Base-by-base conservation (phyloP, 2,888 invertebrate genomes). In the Ornithoptera priamus region DNA sequence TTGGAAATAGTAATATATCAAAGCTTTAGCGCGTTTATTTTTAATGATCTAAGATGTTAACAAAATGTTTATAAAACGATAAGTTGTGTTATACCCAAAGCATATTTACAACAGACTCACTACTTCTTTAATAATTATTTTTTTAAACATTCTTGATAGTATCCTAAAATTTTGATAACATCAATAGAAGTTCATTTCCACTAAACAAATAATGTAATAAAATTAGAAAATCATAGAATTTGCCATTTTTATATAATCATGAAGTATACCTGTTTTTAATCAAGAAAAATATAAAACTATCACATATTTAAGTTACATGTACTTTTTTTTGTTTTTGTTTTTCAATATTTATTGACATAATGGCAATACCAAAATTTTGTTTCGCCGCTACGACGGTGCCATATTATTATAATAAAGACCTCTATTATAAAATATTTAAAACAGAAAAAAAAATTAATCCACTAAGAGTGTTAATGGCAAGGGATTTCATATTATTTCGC, bases 91-190 rank as follows among this genome's bases (percentile, higher is more conserved):
- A 56, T 57, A 67, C 67, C 61, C 60, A 67, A 64, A 67, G 53
- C 67, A 64, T 61, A 61, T 64, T 67, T 60, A 61, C 67, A 64
- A 70, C 67, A 67, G 63, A 67, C 67, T 50, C 58, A 17, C 39
- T 15, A 30, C 46, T 63, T 20, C 30, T n/a, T 53, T n/a, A 53
- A 53, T 18, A 53, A 53, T n/a, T n/a, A n/a, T 53, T 53, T 53
- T 53, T n/a, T n/a, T 53, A 53, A 53, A 53, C 53, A 15, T 46
- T 53, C 53, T 53, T 60, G 24, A 65, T 42, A 69, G 22, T 56
- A 53, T 30, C 22, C n/a, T 4, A 50, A 30, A 46, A 53, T 53
- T 53, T 53, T 18, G 53, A 53, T n/a, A 18, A 53, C 53, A n/a
- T n/a, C n/a, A 53, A 53, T 53, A 53, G 1, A n/a, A 53, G n/a